Base-by-base conservation (phyloP, 2,888 invertebrate species). In the Chydorus sphaericus region DNA sequence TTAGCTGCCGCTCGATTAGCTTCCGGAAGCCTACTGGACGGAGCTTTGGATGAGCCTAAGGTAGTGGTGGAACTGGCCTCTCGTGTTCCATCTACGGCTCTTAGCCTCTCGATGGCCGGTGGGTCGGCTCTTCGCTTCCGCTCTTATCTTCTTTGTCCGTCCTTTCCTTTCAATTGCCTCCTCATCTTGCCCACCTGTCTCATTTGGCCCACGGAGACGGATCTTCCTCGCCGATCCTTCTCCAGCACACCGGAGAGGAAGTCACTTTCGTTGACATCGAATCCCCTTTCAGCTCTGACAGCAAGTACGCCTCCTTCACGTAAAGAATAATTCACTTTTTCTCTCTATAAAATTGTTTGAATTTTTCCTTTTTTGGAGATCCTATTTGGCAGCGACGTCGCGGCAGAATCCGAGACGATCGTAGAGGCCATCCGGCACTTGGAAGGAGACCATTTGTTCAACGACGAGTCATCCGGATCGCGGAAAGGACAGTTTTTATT, bases 371-470 rank as follows among this genome's bases (percentile, higher is more conserved):
- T n/a, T n/a, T n/a, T n/a, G n/a, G 55, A 71, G 78, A 61, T 68
- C 78, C 55, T 79, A 77, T 64, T 69, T 78, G 52, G 78, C 81
- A 16, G 81, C 80, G 62, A 86, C 86, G 54, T 90, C 91, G 60
- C 82, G 92, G 56, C 91, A 93, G 70, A 96, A 94, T 71, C 77
- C 64, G 94, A 97, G 72, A 96, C 96, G 14, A 96, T 98, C 62
- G 93, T 97, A 37, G 96, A 97, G 71, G 98, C 98, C 56, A 97
- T 98, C 66, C 82, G 94, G 37, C 96, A 97, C 69, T 74, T 98
- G 62, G 97, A 98, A 70, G 96, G 96, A 38, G 94, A 93, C 69
- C 90, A 91, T 70, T 74, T 92, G 67, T 92, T 93, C 72, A 80
- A 83, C 61, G 90, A 90, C 65, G 69, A 68, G n/a, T 8, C 36